Conservation (phyloP, 2,113 vertebrate genomes). For the Centropus unirufus region DNA sequence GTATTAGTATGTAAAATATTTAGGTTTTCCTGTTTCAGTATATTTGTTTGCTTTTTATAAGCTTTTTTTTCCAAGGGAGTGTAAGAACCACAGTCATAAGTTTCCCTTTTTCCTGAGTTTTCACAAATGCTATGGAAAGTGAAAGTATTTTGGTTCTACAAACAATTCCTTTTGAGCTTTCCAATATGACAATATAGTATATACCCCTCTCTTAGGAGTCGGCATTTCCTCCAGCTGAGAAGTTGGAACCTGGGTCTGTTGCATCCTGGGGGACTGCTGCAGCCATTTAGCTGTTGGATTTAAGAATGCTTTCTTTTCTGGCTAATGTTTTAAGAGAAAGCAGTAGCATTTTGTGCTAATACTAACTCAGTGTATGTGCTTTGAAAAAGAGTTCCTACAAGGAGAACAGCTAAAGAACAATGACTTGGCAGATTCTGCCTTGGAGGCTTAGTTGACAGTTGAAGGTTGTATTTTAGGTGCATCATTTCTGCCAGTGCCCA, state of each 20-base stretch:
- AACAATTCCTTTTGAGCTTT: background rate
- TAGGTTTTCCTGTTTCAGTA: background rate
- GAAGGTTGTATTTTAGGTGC: background rate
- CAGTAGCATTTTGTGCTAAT: background rate
- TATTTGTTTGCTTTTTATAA: background rate
- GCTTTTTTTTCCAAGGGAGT: background rate
- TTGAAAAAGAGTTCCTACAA: background rate
- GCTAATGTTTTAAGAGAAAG: background rate
- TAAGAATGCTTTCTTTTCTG: background rate
- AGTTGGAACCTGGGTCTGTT: background rate
- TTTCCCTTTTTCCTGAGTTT: background rate
- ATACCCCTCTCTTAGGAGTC: background rate
- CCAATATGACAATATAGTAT: background rate
- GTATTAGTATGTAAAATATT: background rate
- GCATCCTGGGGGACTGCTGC: background rate
- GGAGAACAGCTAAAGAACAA: background rate
- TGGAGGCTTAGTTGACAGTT: background rate
- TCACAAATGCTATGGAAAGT: background rate
- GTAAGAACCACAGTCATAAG: background rate
- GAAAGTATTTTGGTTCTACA: background rate
- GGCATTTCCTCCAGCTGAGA: background rate
- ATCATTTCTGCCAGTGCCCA: background rate
- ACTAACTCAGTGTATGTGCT: accelerated
- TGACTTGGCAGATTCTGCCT: background rate
- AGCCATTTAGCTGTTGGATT: background rate